A percentile compares a stretch with the other conserved stretches of the same genome.
Evolutionary conservation across 2,113 vertebrate genomes (phyloP).

Genomic region (Acanthisitta chloris): DNA sequence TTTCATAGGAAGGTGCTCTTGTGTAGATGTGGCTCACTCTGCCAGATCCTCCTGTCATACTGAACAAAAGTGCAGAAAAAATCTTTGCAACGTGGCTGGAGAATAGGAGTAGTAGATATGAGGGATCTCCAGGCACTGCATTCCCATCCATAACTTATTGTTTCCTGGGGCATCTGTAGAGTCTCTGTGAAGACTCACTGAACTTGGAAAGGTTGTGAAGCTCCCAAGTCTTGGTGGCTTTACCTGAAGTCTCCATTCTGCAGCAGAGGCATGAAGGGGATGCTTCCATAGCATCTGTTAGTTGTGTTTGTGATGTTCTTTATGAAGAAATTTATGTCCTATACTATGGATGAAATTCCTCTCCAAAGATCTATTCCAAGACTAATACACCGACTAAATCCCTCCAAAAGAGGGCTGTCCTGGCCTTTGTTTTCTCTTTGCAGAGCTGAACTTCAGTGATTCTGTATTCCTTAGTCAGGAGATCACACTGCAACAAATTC

Average conservation of each 20-base stretch:
- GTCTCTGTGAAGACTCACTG: not conserved
- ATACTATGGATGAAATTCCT: not conserved
- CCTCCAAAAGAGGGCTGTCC: constrained; percentile 44
- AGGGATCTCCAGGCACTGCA: not conserved
- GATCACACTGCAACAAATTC: not conserved
- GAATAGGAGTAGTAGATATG: not conserved
- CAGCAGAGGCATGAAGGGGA: not conserved
- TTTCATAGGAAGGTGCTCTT: not conserved
- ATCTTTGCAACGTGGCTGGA: not conserved
- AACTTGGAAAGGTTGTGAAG: not conserved
- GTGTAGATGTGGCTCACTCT: not conserved
- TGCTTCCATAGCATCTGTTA: not conserved
- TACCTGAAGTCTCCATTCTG: not conserved
- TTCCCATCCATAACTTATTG: not conserved
- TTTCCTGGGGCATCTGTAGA: not conserved
- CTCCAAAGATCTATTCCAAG: not conserved
- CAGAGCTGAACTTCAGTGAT: not conserved
- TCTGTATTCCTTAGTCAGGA: not conserved
- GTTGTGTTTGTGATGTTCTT: not conserved
- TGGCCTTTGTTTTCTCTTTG: not conserved
- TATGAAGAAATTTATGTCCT: not conserved
- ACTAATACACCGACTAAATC: not conserved
- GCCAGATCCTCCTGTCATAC: not conserved
- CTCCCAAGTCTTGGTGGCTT: not conserved
- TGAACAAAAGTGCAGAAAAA: not conserved